Conservation (phyloP, 2,113 vertebrate species). For the Istiophorus platypterus region DNA sequence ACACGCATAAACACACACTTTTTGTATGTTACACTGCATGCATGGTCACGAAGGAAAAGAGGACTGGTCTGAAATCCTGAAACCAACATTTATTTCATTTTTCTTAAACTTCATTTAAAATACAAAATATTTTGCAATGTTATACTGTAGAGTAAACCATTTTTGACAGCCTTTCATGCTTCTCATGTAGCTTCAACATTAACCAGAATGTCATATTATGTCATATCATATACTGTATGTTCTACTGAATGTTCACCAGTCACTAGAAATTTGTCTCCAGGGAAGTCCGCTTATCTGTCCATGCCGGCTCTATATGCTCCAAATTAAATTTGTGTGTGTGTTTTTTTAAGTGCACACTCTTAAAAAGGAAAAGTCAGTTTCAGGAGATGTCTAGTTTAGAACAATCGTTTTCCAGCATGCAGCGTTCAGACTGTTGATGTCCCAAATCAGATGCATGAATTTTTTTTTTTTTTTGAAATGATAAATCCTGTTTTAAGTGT, state of each 20-base stretch:
- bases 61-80: constrained; percentile 84
- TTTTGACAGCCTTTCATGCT: constrained; percentile 89
- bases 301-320: constrained; percentile 49
- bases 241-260: constrained; percentile 68
- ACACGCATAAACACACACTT: constrained; percentile 6
- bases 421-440: neutral
- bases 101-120: constrained; percentile 84
- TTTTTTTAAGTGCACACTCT: constrained; percentile 30
- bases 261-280: constrained; percentile 63
- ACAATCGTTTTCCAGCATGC: constrained; percentile 16
- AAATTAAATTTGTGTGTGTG: constrained; percentile 47
- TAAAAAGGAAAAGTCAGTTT: constrained; percentile 43
- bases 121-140: constrained; percentile 93
- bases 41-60: constrained; percentile 32
- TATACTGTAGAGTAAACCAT: constrained; percentile 89
- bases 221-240: constrained; percentile 74
- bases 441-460: constrained; percentile 36
- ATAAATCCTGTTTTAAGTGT: constrained; percentile 45
- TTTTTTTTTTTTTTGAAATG: constrained; percentile 50
- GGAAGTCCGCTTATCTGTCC: constrained; percentile 39
- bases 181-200: constrained; percentile 87
- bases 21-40: neutral
- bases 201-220: constrained; percentile 81
- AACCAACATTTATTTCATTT: constrained; percentile 93
- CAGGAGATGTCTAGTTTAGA: constrained; percentile 42